Evolutionary conservation across 2,888 invertebrate species (phyloP), one percentile per base, ranked within the genome.

Genomic region (Iselma pallidipennis): DNA sequence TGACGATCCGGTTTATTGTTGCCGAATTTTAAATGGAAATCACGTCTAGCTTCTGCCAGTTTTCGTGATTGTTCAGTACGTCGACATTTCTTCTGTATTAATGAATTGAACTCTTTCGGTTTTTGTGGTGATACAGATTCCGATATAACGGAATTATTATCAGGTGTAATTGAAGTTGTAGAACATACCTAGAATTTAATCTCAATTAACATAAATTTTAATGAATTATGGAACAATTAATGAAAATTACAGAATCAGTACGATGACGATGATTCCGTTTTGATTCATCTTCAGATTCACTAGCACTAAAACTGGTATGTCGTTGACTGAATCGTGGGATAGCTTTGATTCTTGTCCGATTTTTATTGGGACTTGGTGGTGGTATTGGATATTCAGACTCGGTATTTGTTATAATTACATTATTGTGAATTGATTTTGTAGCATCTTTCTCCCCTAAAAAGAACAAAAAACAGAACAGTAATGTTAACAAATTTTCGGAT

Each of bases 211-310:
- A 4, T 25, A 26, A 42, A 55, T 26, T 21, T 16, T 31, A 55
- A 33, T 23, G 5, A 25, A 29, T 25, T 28, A 23, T n/a, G 4
- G 1, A 19, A 23, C 25, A 33, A 42, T 28, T n/a, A 55, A 21
- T 9, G 31, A 7, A 53, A 66, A 73, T 73, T 71, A 80, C 78
- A 4, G 81, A 81, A 72, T 80, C 81, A 64, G 80, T 80, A 68
- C 78, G 82, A 59, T 78, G 83, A 65, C 80, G 70, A 49, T 63
- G 65, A 55, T 71, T 72, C 61, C 72, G 80, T 66, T 76, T 79
- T 48, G 69, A 76, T 67, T 89, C 89, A 76, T 90, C 89, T 69
- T 90, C 90, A 0, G 89, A 89, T 78, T 90, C 90, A 72, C 87
- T 87, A 1, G 87, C 87, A 80, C 89, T 89, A 59, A 76, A 77